Base-by-base conservation (phyloP, 2,797 vertebrate genomes). In the Mastacembelus armatus region DNA sequence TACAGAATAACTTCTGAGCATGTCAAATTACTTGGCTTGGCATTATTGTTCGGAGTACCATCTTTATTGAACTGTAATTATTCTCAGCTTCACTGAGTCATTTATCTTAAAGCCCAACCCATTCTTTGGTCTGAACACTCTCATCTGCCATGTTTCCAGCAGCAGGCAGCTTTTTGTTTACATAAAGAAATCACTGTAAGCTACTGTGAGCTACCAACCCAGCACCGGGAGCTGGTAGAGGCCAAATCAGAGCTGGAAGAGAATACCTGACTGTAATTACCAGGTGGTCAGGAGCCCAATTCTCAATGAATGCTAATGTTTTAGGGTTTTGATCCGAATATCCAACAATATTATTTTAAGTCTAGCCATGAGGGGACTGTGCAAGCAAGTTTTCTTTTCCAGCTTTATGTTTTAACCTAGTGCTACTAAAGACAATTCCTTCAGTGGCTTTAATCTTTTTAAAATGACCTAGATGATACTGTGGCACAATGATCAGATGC, bases 401-500 rank as follows among this genome's bases (percentile, higher is more conserved):
- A 52, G 30, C 63, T 85, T 78, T 63, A 65, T 89, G 78, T 70
- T 65, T 66, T 49, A 56, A 61, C 47, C 40, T 71, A 70, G 26
- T 74, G 66, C 48, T 47, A 21, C 7, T 57, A 66, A 76, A 80
- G 77, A 58, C 44, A 71, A 77, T 62, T 74, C 64, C 66, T 51
- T 63, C 60, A 75, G 59, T 54, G 50, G 56, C 70, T 63, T 39
- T 71, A 66, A 59, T 82, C 36, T 71, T 69, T 74, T 57, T 64
- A 40, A 66, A 63, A 71, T 50, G 55, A 52, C 58, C 51, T 24
- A 66, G 51, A 76, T 45, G 57, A 76, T 68, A 48, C 51, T 57
- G 73, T 82, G 66, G 73, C 73, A 71, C 63, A 71, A 56, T 72
- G 57, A 70, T 80, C 42, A 43, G 68, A 71, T 58, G 75, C 81